Evolutionary conservation across 2,113 vertebrate species (phyloP).

Genomic region (Nipponia nippon): DNA sequence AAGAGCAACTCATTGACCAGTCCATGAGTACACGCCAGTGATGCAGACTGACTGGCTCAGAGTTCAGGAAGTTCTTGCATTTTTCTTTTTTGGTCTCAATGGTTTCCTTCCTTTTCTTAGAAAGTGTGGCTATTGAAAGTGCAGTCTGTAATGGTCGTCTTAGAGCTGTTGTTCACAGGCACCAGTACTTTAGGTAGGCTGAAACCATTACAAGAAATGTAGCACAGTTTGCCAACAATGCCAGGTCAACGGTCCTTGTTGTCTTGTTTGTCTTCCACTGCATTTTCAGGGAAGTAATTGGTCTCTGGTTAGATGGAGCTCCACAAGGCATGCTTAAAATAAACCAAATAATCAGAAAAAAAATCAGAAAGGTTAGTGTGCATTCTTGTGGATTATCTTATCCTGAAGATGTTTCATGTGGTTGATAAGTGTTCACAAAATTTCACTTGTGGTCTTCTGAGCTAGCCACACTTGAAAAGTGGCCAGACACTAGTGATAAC

Average conservation of each 20-base stretch:
- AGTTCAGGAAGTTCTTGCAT: neutral
- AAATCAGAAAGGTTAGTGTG: neutral
- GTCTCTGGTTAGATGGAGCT: neutral
- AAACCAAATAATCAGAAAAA: neutral
- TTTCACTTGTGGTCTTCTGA: neutral
- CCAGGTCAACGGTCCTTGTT: neutral
- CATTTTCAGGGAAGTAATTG: neutral
- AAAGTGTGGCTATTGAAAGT: neutral
- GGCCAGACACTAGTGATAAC: neutral
- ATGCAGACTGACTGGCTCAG: neutral
- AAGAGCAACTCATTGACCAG: neutral
- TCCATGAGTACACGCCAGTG: neutral
- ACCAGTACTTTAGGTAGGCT: neutral
- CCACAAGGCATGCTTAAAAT: neutral
- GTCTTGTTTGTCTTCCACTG: neutral
- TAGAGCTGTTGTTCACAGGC: neutral
- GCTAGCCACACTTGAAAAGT: neutral
- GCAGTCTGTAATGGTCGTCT: neutral
- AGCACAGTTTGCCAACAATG: neutral
- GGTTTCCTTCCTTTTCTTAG: neutral
- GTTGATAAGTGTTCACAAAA: neutral
- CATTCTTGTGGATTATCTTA: neutral
- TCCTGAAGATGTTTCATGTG: neutral
- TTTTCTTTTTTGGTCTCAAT: neutral
- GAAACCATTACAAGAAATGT: neutral